phyloP scores from a whole-genome alignment of 1,140 invertebrate genomes.

The Ceratoteleas bidentatus region DNA sequence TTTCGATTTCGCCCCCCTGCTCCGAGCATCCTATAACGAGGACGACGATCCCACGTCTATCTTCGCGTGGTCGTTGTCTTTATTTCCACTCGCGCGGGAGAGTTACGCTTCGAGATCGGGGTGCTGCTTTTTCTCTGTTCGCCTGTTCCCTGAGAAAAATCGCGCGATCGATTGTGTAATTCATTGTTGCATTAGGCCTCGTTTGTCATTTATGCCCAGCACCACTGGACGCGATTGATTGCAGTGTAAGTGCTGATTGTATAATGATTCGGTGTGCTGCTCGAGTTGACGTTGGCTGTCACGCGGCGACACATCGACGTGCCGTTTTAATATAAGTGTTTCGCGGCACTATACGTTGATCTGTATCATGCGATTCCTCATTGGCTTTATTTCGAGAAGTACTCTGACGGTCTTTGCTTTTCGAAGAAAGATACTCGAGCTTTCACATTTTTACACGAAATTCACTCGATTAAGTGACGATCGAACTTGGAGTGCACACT shows the following conservation, averaged over 20 bases:
- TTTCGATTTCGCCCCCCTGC: conserved; percentile 11
- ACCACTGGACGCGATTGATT: conserved; percentile 13
- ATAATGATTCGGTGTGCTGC: neutral
- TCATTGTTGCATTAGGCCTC: neutral
- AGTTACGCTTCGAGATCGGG: neutral
- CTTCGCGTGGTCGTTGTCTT: conserved; percentile 5
- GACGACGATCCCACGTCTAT: conserved; percentile 46
- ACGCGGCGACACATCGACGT: no score
- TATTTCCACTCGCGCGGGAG: no score
- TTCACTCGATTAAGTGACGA: no score
- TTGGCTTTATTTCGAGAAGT: no score
- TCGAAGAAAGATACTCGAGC: no score
- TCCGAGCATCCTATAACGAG: conserved; percentile 38
- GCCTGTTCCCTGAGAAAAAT: neutral
- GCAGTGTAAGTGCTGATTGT: conserved; percentile 10
- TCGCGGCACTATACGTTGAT: no score
- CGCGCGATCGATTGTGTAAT: conserved; percentile 25
- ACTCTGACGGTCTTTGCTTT: no score
- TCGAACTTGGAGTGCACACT: no score
- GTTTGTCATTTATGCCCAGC: conserved; percentile 23
- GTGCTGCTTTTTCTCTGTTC: neutral
- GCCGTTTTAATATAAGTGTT: no score
- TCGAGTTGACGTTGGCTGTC: no score
- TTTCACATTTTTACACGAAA: no score
- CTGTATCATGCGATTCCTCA: no score